Evolutionary conservation across 2,797 vertebrate species (phyloP).

Genomic region (Emys orbicularis): DNA sequence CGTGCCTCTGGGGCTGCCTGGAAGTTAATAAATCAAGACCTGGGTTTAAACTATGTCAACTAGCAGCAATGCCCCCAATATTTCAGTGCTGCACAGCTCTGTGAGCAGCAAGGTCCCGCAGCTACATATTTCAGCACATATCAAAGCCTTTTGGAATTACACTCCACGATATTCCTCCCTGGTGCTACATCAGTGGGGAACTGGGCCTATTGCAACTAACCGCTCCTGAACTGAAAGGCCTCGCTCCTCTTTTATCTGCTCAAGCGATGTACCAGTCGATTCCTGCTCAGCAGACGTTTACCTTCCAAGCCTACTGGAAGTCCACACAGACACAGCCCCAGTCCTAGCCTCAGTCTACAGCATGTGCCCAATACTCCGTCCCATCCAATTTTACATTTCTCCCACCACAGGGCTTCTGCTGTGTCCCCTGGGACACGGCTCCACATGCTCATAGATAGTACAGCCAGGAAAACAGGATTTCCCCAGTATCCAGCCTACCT

Average conservation of each 20-base stretch:
- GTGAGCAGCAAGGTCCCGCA: background rate
- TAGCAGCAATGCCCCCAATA: background rate
- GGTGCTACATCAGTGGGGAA: background rate
- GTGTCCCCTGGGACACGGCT: constrained; percentile 49
- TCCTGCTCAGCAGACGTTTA: background rate
- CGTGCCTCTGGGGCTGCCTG: background rate
- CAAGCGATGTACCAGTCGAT: background rate
- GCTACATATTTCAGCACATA: background rate
- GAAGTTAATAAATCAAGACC: background rate
- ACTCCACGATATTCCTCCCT: background rate
- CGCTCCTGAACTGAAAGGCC: background rate
- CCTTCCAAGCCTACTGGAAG: constrained; percentile 28
- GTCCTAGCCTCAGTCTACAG: constrained; percentile 48
- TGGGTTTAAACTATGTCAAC: background rate
- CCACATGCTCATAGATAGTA: constrained; percentile 41
- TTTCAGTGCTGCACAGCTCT: background rate
- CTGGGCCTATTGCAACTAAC: background rate
- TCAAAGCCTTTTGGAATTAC: background rate
- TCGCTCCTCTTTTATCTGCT: background rate
- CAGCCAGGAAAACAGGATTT: constrained; percentile 45
- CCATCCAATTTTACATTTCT: constrained; percentile 72
- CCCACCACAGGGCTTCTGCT: constrained; percentile 50
- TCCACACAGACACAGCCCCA: constrained; percentile 46
- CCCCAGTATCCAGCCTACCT: constrained; percentile 46
- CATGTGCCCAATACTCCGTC: constrained; percentile 71